A percentile compares a stretch with the other conserved stretches of the same genome.
These are phyloP conservation scores for Mellivora capensis DNA, from an alignment of 2,113 vertebrate genomes.

Conservation along the genomic window DNA sequence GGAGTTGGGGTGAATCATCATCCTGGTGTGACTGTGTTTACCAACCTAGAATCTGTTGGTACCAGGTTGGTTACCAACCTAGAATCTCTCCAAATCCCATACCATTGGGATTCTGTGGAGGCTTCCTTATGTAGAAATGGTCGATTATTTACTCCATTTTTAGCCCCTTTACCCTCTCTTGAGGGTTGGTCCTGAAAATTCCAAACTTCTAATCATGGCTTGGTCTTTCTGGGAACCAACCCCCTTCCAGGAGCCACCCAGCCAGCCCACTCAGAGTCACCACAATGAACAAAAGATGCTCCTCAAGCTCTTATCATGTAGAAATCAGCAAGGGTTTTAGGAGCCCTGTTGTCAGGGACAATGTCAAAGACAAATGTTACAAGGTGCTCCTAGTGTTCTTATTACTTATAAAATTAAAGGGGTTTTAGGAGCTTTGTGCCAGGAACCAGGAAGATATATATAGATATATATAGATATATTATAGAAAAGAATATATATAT, in stretches of 20 bases:
- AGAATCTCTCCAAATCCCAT: background rate
- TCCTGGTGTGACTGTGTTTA: background rate
- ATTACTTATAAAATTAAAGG: background rate
- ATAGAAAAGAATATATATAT: too few relatives aligned
- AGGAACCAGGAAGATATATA: background rate
- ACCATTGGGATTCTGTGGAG: background rate
- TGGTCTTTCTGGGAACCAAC: background rate
- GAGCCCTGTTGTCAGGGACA: background rate
- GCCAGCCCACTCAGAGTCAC: background rate
- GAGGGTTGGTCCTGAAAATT: background rate
- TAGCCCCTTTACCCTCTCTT: background rate
- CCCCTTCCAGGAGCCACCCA: too few relatives aligned
- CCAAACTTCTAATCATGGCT: background rate
- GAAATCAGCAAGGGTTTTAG: background rate
- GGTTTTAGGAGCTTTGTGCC: background rate
- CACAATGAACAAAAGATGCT: background rate
- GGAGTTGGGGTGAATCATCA: background rate
- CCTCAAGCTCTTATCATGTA: background rate
- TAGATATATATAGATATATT: too few relatives aligned
- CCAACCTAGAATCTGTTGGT: background rate
- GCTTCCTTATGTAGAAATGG: background rate
- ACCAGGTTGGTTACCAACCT: background rate
- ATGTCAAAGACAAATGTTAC: background rate
- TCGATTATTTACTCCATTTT: background rate
- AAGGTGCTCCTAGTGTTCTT: background rate